Percentiles rank a stretch among this genome's conserved stretches.
These are phyloP conservation scores for Ameiurus melas DNA, from an alignment of 2,113 vertebrate species.

Conservation along the genomic window DNA sequence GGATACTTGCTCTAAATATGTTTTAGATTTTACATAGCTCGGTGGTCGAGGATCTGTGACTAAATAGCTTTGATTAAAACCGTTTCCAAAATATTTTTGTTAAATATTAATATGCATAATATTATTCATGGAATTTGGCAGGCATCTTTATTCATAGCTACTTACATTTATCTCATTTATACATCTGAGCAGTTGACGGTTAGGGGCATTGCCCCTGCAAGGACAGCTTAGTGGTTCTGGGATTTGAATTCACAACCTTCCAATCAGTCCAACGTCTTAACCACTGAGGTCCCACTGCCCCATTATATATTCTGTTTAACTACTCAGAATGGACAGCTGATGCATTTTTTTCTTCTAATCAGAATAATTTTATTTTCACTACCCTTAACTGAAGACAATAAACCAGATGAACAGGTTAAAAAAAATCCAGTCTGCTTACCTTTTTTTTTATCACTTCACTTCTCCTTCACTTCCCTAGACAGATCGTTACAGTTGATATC, in stretches of 20 bases:
- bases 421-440: background rate
- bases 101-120: too few relatives aligned
- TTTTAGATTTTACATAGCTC: background rate
- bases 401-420: background rate
- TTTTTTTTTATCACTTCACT: background rate
- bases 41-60: background rate
- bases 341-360: background rate
- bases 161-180: too few relatives aligned
- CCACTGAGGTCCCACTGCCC: too few relatives aligned
- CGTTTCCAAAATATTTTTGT: background rate
- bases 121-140: too few relatives aligned
- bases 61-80: background rate
- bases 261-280: too few relatives aligned
- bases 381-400: background rate
- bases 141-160: too few relatives aligned
- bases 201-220: too few relatives aligned
- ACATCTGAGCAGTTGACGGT: too few relatives aligned
- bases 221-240: too few relatives aligned
- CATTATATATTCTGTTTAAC: background rate
- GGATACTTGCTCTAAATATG: background rate
- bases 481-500: background rate
- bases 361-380: background rate
- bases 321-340: background rate
- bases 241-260: too few relatives aligned
- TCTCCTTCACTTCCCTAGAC: background rate